phyloP scores from a whole-genome alignment of 2,888 invertebrate genomes.

The Molanna angustata region DNA sequence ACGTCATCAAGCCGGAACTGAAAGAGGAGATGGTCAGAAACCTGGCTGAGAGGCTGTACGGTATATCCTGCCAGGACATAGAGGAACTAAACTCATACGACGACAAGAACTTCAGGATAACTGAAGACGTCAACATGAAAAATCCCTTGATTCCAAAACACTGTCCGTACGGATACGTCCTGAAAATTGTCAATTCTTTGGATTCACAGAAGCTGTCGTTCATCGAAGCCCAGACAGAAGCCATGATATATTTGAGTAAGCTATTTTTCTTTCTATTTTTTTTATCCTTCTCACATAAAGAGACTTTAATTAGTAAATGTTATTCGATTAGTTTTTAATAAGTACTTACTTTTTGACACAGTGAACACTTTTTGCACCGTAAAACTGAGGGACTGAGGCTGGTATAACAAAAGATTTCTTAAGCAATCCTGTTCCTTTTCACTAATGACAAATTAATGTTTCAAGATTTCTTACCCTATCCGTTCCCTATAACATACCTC shows the following conservation, averaged over 20 bases:
- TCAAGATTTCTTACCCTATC: too few species aligned
- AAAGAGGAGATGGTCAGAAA: slow-evolving; percentile 52
- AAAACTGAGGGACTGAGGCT: too few species aligned
- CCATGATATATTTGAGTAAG: slow-evolving; percentile 70
- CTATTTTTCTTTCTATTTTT: too few species aligned
- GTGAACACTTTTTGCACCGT: too few species aligned
- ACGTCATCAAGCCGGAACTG: slow-evolving; percentile 57
- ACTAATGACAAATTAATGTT: too few species aligned
- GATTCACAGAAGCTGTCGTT: slow-evolving; percentile 68
- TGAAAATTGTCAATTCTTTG: slow-evolving; percentile 81
- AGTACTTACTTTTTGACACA: too few species aligned
- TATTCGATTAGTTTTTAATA: too few species aligned
- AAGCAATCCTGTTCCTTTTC: too few species aligned
- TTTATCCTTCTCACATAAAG: too few species aligned
- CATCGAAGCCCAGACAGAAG: slow-evolving; percentile 72
- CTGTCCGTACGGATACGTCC: slow-evolving; percentile 64
- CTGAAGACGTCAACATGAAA: slow-evolving; percentile 56
- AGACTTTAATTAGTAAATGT: too few species aligned
- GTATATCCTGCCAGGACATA: slow-evolving; percentile 56
- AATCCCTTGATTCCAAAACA: slow-evolving; percentile 59
- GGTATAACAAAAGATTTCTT: too few species aligned
- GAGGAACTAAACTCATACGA: slow-evolving; percentile 72
- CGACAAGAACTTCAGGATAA: slow-evolving; percentile 71
- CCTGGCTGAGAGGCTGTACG: slow-evolving; percentile 60
- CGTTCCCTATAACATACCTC: too few species aligned